Evolutionary conservation across 2,888 invertebrate genomes (phyloP).

Genomic region (Phyllotreta cruciferae): DNA sequence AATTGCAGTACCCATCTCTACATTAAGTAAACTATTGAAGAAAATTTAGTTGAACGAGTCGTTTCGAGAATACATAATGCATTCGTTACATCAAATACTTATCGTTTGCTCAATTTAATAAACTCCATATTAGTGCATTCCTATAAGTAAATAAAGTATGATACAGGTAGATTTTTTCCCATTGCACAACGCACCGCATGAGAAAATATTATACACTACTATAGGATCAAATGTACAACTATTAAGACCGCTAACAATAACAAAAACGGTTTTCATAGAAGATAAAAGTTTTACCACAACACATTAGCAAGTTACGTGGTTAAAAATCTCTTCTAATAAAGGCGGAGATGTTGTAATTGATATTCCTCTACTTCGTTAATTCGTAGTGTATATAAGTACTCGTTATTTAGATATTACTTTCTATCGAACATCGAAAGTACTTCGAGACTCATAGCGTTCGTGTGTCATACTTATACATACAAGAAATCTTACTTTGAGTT

Average conservation of each 20-base stretch:
- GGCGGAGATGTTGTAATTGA: conserved; percentile 9
- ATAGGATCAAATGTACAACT: background rate
- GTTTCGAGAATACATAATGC: no score
- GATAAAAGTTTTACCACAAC: conserved; percentile 16
- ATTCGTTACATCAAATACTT: background rate
- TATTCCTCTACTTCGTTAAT: conserved; percentile 6
- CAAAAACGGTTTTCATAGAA: conserved; percentile 9
- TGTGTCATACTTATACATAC: conserved; percentile 1
- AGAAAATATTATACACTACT: conserved; percentile 1
- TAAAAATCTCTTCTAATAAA: conserved; percentile 16
- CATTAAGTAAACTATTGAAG: no score
- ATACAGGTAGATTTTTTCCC: conserved; percentile 1
- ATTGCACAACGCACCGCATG: conserved; percentile 7
- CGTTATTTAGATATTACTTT: background rate
- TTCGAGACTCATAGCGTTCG: conserved; percentile 2
- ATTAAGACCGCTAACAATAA: conserved; percentile 12
- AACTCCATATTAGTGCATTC: background rate
- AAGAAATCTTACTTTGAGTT: conserved; percentile 15
- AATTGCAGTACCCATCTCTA: no score
- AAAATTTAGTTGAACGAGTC: no score
- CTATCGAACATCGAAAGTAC: conserved; percentile 12
- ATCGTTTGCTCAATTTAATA: background rate
- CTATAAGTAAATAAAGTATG: conserved; percentile 3
- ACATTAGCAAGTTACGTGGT: conserved; percentile 5
- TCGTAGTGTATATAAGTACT: background rate